Base-by-base conservation (phyloP, 1,140 invertebrate species). In the Panagrolaimus sp. region DNA sequence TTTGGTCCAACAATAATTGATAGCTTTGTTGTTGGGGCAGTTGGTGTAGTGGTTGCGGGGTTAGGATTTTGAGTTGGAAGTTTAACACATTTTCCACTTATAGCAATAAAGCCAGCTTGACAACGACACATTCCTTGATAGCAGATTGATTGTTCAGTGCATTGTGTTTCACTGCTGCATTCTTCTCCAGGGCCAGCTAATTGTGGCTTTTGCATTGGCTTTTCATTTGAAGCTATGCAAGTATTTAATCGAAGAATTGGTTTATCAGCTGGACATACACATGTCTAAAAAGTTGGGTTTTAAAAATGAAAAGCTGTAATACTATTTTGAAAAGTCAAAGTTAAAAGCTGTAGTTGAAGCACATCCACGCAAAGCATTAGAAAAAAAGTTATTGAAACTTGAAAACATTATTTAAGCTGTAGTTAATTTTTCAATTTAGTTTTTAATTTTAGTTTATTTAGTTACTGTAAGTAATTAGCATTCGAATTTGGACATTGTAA, bases 241-340 rank as follows among this genome's bases (percentile, higher is more conserved):
- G 76, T 71, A 66, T 78, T 73, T 31, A 82, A 63, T 9, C 68
- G 71, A 62, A 82, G 64, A 20, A 76, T 43, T 9, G 78, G 74
- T 63, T 73, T 80, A 65, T 71, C 66, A 9, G 68, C 31, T 11
- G 79, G 79, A 61, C 79, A 81, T 9, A 63, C 68, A 53, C 79
- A 81, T 27, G 72, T 64, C 76, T 81, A 23, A 68, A 72, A 62
- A 44, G 1, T 38, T 16, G 14, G 8, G 3, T 31, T 63, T 9
- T 20, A 63, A 25, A 9, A 63, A n/a, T 63, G 38, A 27, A 63
- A 20, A 38, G 7, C 2, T 38, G 7, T 7, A 38, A n/a, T n/a
- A n/a, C n/a, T n/a, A n/a, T n/a, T n/a, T n/a, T n/a, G n/a, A n/a
- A n/a, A n/a, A n/a, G n/a, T n/a, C n/a, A n/a, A n/a, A n/a, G n/a